phyloP scores from a whole-genome alignment of 2,888 invertebrate species.

The Drosophila mimetica region DNA sequence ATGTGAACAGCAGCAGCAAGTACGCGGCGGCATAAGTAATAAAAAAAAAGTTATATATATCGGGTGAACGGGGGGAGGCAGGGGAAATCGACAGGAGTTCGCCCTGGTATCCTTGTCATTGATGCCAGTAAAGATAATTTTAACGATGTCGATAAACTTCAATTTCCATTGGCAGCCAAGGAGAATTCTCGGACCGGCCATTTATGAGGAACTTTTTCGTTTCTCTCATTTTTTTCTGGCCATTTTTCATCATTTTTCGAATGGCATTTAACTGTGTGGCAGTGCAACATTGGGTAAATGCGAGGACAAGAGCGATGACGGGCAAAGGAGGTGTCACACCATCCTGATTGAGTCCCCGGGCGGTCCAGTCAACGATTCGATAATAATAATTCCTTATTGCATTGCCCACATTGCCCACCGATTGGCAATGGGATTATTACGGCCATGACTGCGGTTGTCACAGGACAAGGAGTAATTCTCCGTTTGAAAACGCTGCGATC shows the following conservation, averaged over 20 bases:
- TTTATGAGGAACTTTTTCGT: conserved; percentile 36
- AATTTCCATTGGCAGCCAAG: conserved; percentile 71
- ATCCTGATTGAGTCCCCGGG: conserved; percentile 43
- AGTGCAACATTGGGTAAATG: conserved; percentile 61
- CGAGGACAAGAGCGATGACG: conserved; percentile 24
- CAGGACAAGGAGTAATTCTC: conserved; percentile 4
- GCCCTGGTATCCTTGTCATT: conserved; percentile 47
- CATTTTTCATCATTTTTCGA: conserved; percentile 45
- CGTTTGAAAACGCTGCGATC: conserved; percentile 6
- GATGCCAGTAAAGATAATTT: conserved; percentile 79
- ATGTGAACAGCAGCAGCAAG: conserved; percentile 53
- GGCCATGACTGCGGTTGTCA: conserved; percentile 14
- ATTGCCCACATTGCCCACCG: conserved; percentile 38
- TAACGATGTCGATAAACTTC: conserved; percentile 80
- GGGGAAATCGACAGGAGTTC: conserved; percentile 19
- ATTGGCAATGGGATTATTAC: conserved; percentile 24
- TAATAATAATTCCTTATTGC: conserved; percentile 70
- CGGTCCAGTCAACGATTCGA: conserved; percentile 41
- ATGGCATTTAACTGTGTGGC: conserved; percentile 66
- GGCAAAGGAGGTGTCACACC: conserved; percentile 3
- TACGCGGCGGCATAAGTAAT: conserved; percentile 75
- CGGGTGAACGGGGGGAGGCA: background rate
- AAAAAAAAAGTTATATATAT: conserved; percentile 29
- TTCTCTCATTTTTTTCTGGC: conserved; percentile 12
- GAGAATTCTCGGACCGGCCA: conserved; percentile 23